These are phyloP conservation scores for Rhinella marina DNA, from an alignment of 2,797 vertebrate genomes.

Conservation along the genomic window DNA sequence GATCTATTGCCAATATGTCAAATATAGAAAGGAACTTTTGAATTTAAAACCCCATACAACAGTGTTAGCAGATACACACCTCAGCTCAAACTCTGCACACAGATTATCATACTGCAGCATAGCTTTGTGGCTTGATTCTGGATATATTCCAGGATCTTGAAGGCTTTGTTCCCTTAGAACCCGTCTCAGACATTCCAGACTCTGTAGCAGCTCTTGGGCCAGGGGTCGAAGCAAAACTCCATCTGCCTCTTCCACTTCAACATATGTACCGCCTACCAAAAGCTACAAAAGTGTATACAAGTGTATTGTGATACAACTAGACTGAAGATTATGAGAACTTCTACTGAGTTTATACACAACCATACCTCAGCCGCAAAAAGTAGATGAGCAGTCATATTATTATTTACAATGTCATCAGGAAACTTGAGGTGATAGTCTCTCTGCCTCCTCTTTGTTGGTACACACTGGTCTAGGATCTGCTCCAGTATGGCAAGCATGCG, in stretches of 20 bases:
- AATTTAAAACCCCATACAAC: not conserved
- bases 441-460: constrained; percentile 70
- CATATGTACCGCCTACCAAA: constrained; percentile 73
- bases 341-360: not conserved
- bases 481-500: constrained; percentile 72
- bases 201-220: constrained; percentile 71
- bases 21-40: not conserved
- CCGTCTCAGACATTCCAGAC: constrained; percentile 70
- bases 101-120: constrained; percentile 72
- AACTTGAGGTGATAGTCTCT: constrained; percentile 77
- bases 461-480: constrained; percentile 75
- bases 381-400: constrained; percentile 73
- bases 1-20: not conserved
- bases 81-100: constrained; percentile 74
- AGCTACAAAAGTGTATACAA: constrained; percentile 64
- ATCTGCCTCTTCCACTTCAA: constrained; percentile 72
- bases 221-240: constrained; percentile 70
- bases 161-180: constrained; percentile 75
- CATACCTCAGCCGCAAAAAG: constrained; percentile 77
- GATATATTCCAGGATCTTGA: constrained; percentile 67
- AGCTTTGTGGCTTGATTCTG: constrained; percentile 64
- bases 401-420: constrained; percentile 74
- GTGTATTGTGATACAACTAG: not conserved
- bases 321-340: not conserved
- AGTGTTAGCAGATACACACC: constrained; percentile 55